A percentile compares a stretch with the other conserved stretches of the same genome.
These are phyloP conservation scores for Psilopogon haemacephalus DNA, from an alignment of 2,113 vertebrate genomes.

Conservation along the genomic window DNA sequence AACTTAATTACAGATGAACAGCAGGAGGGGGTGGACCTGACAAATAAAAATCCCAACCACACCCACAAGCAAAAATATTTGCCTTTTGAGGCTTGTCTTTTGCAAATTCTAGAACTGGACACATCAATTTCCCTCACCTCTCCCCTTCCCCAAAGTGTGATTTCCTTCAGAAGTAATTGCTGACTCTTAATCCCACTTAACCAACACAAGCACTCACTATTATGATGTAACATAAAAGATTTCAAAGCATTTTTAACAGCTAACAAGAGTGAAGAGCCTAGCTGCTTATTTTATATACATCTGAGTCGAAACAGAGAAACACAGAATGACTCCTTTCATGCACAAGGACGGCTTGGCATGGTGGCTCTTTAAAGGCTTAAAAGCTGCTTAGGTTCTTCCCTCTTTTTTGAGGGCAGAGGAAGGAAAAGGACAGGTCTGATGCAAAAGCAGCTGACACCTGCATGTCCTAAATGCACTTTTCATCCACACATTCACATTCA, in stretches of 20 bases:
- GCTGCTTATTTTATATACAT: background rate
- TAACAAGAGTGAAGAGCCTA: background rate
- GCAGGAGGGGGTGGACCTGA: background rate
- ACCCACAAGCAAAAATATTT: background rate
- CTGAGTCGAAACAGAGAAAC: background rate
- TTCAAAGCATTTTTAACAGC: background rate
- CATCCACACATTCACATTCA: background rate
- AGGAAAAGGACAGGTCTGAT: background rate
- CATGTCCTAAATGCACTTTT: background rate
- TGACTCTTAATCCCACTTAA: background rate
- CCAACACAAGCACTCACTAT: background rate
- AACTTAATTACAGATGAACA: background rate
- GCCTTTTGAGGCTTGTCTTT: background rate
- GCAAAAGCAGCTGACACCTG: background rate
- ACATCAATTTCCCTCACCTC: background rate
- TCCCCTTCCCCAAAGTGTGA: background rate
- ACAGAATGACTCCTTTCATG: background rate
- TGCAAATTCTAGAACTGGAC: background rate
- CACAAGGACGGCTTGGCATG: fast-evolving
- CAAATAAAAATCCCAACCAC: slow-evolving; percentile 10
- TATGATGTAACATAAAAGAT: background rate
- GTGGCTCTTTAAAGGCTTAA: background rate
- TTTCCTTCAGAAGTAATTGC: background rate
- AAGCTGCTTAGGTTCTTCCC: background rate
- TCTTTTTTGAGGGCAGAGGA: too few species aligned